Evolutionary conservation across 2,113 vertebrate genomes (phyloP), one percentile per base, ranked within the genome.

Genomic region (Sialia sialis): DNA sequence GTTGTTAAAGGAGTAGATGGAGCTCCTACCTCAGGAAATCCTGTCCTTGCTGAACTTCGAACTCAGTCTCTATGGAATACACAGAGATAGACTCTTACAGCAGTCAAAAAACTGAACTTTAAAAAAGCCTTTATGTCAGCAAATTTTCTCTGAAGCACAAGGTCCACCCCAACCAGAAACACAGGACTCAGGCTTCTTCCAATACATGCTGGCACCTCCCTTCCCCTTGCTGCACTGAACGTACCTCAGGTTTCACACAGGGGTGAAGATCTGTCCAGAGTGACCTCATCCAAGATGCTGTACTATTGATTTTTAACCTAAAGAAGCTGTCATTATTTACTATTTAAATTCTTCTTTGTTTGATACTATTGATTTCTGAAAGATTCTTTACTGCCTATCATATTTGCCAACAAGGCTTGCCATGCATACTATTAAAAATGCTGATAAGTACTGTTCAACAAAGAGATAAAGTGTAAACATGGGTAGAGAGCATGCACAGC

Each of bases 281-380:
- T 13, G 22, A 64, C 73, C 49, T 3, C 14, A 54, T 2, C 25
- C 30, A 76, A 85, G 78, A 78, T 41, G 1, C 3, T 39, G 30
- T 4, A 48, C 34, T 76, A 77, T 18, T 67, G 82, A 95, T 84
- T 92, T 93, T 88, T 84, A 90, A 81, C 46, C 86, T 80, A 59
- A 73, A 76, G 43, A 56, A 66, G 38, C 21, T 55, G 38, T 80
- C 39, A 77, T 63, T 26, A 56, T 89, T 83, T 77, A 67, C 46
- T 74, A 84, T 79, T 87, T 74, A 93, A 93, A 96, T 73, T 84
- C 67, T 69, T 84, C 70, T 77, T 54, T 77, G 19, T 62, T 91
- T 79, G 55, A 70, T 83, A 54, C 67, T 90, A 94, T 85, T 80
- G 84, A 95, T 94, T 95, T 86, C 78, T 95, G 67, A 55, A 75